Percentiles rank a stretch among this genome's conserved stretches.
Evolutionary conservation across 2,797 vertebrate species (phyloP).

Genomic region (Enteromius treurensis): DNA sequence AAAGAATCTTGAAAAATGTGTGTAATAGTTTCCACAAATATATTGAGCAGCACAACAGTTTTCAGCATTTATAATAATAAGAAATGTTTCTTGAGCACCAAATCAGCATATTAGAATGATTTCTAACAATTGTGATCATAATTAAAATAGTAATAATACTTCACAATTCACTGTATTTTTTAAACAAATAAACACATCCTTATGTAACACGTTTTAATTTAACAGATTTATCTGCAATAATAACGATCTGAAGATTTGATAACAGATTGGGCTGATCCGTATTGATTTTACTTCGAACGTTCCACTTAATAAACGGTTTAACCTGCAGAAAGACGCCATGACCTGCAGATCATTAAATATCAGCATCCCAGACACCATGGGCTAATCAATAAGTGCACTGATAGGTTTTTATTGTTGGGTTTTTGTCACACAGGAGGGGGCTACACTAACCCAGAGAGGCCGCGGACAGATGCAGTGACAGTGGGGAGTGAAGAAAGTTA

Average conservation of each 20-base stretch:
- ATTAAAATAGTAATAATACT: not conserved
- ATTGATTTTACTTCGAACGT: not conserved
- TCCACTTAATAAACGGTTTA: conserved; percentile 43
- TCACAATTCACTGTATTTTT: not conserved
- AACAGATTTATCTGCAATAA: not conserved
- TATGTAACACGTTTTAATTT: not conserved
- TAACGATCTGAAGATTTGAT: not conserved
- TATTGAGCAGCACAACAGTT: not conserved
- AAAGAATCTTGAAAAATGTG: not conserved
- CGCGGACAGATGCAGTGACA: conserved; percentile 78
- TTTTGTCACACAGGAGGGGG: conserved; percentile 65
- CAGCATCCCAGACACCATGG: conserved; percentile 63
- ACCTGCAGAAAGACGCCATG: conserved; percentile 72
- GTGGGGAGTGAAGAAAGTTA: conserved; percentile 75
- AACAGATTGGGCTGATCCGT: not conserved
- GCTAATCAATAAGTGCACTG: conserved; percentile 81
- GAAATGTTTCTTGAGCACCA: not conserved
- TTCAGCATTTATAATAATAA: not conserved
- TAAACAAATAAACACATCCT: not conserved
- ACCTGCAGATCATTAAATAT: conserved; percentile 78
- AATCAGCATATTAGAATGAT: not conserved
- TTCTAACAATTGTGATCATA: not conserved
- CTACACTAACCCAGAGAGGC: conserved; percentile 57
- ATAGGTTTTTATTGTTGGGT: conserved; percentile 69
- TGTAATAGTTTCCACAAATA: not conserved